Evolutionary conservation across 92 coral and sea anemone species (phyloP), one percentile per base, ranked within the genome.

Genomic region (Metridium senile): DNA sequence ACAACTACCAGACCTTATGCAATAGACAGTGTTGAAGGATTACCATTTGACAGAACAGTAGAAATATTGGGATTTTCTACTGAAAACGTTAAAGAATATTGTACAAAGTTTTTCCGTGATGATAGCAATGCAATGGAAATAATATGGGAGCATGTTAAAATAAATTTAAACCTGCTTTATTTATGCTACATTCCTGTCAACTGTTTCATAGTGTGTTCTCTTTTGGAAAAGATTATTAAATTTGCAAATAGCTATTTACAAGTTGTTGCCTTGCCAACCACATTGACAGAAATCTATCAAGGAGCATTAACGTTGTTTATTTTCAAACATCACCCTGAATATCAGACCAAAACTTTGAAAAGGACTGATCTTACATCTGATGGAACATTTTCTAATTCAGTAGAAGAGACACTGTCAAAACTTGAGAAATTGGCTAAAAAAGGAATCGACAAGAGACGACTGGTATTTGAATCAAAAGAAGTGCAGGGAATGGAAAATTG

Each of bases 41-140:
- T 77, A 13, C 8, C 18, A 4, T 81, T 81, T 30, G 78, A 86
- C 16, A 43, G 87, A 47, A 43, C 18, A 23, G 87, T 77, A 22
- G 91, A 87, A 59, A 87, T 87, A 2, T 21, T 82, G 67, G 88
- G 91, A 13, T 87, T 87, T 29, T 71, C 87, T 0, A 58, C 71
- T 6, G 81, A 77, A 87, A 77, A 66, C 63, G 59, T 77, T 25
- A 59, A 65, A 67, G 22, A 35, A 2, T 77, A 77, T 49, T 58
- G 47, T 67, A 4, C 18, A 33, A 45, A 45, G 26, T 13, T 79
- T 68, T 52, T 47, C 43, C 26, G 1, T 65, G 23, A 53, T 53
- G 25, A 68, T 11, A n/a, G 9, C 29, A 9, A 68, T 11, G 22
- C 34, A n/a, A 21, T 17, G 9, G 29, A 53, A 10, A 69, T 4